Evolutionary conservation across 2,888 invertebrate species (phyloP).

Genomic region (Synanthedon formicaeformis): DNA sequence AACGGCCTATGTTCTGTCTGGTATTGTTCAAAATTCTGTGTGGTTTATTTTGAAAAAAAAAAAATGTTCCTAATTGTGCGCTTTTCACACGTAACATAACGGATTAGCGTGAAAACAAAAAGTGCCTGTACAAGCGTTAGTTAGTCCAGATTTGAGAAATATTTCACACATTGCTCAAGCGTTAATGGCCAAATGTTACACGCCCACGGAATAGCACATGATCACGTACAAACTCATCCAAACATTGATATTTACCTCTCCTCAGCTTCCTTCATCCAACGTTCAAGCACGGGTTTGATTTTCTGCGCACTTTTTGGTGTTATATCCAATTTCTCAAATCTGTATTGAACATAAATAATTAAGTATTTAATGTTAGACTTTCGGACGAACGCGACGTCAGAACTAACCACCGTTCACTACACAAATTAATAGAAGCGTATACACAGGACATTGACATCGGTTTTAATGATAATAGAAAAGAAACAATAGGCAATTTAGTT

Average conservation of each 20-base stretch:
- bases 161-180: constrained; percentile 58
- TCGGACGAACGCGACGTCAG: constrained; percentile 30
- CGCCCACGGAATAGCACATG: constrained; percentile 55
- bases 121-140: constrained; percentile 52
- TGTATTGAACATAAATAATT: constrained; percentile 73
- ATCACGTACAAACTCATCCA: constrained; percentile 59
- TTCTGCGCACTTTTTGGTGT: constrained; percentile 99
- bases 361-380: constrained; percentile 52
- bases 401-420: constrained; percentile 25
- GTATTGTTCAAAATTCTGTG: too few species aligned
- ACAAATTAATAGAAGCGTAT: constrained; percentile 56
- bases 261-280: constrained; percentile 99
- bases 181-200: constrained; percentile 65
- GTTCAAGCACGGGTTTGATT: constrained; percentile 97
- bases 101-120: constrained; percentile 19
- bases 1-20: too few species aligned
- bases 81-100: background rate
- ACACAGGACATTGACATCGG: constrained; percentile 78
- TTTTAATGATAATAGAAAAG: constrained; percentile 53
- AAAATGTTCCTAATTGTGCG: constrained; percentile 16
- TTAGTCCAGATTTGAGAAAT: constrained; percentile 72
- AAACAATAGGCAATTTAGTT: constrained; percentile 68
- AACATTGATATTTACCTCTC: constrained; percentile 81
- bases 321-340: constrained; percentile 99
- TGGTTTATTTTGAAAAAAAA: too few species aligned